These are phyloP conservation scores for Mellivora capensis DNA, from an alignment of 2,113 vertebrate species.

Conservation along the genomic window DNA sequence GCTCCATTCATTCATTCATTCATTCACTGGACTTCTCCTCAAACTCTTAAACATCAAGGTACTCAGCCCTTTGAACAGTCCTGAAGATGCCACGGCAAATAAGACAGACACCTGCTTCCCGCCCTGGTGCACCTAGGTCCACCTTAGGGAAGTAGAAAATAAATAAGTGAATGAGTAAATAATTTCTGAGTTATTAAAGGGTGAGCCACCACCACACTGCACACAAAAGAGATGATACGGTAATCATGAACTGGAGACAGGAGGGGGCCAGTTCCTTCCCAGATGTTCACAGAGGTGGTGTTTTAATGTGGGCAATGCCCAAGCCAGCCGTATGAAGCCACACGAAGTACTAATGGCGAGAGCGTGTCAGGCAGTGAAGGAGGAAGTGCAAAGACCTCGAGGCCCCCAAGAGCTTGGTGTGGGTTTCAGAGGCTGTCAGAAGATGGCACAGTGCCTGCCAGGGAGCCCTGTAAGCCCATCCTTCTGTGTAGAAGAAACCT, in stretches of 20 bases:
- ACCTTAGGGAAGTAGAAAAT: neutral
- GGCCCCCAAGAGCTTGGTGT: neutral
- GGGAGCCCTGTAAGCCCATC: neutral
- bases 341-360: fast-evolving
- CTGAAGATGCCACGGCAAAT: neutral
- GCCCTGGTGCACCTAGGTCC: neutral
- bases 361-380: neutral
- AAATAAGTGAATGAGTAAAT: neutral
- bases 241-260: neutral
- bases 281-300: neutral
- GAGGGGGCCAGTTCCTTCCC: neutral
- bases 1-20: neutral
- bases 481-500: neutral
- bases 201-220: fast-evolving
- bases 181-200: neutral
- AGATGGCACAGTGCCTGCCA: neutral
- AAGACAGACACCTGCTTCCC: neutral
- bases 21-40: neutral
- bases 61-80: neutral
- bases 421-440: neutral
- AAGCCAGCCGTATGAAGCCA: neutral
- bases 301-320: neutral
- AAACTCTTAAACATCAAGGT: neutral
- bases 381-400: neutral
- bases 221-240: neutral